Evolutionary conservation across 2,113 vertebrate species (phyloP).

Genomic region (Alectura lathami): DNA sequence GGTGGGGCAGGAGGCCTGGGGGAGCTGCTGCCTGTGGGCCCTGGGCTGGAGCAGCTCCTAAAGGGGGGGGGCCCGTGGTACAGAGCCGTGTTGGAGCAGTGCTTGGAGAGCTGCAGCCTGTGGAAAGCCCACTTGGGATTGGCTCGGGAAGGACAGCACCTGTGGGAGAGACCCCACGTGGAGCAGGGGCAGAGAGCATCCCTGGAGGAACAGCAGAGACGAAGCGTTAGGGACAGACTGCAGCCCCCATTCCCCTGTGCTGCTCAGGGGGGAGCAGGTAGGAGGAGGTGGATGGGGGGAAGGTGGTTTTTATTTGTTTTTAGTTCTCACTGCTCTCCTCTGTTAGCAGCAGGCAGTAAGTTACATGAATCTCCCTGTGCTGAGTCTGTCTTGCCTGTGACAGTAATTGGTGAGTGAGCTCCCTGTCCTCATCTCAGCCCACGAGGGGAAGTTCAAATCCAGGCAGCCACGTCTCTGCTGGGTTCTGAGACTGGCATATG

Average conservation of each 20-base stretch:
- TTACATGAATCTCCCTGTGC: background rate
- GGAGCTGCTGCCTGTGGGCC: background rate
- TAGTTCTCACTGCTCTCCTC: background rate
- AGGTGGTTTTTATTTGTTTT: background rate
- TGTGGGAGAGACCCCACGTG: background rate
- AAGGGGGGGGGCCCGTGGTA: too few species aligned
- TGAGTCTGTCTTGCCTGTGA: background rate
- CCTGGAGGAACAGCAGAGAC: background rate
- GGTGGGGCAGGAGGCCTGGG: too few species aligned
- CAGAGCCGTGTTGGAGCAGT: background rate
- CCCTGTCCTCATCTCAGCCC: background rate
- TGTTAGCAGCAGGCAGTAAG: background rate
- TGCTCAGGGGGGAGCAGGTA: background rate
- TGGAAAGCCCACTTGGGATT: background rate
- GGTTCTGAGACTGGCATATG: background rate
- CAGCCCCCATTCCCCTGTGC: background rate
- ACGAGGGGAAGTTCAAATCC: background rate
- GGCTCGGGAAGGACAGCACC: background rate
- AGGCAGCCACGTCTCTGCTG: background rate
- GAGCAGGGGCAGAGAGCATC: background rate
- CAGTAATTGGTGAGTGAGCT: background rate
- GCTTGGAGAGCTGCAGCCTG: background rate
- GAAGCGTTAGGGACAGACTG: background rate
- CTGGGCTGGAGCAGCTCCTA: too few species aligned
- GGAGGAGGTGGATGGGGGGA: background rate